Conservation (phyloP, 1,140 invertebrate species). For the Aphis craccivora region DNA sequence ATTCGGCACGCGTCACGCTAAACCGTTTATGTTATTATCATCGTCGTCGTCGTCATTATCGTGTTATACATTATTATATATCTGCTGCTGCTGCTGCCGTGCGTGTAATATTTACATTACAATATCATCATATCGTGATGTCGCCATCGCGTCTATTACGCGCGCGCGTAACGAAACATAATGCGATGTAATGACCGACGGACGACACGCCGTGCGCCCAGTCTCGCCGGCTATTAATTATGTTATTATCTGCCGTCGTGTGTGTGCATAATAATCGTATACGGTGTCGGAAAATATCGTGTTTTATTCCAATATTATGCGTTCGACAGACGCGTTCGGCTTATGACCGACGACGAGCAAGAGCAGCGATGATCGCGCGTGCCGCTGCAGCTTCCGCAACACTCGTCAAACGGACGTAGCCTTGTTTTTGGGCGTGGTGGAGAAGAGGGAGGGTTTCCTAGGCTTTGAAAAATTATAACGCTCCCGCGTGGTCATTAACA, state of each 20-base stretch:
- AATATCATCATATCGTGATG: background rate
- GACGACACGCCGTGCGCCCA: background rate
- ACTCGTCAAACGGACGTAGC: too few relatives aligned
- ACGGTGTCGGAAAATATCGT: background rate
- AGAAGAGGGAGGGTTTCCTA: too few relatives aligned
- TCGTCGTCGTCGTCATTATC: background rate
- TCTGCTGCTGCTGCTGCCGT: background rate
- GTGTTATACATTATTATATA: background rate
- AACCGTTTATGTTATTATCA: constrained; percentile 4
- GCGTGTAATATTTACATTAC: background rate
- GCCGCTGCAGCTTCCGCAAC: too few relatives aligned
- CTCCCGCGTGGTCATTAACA: too few relatives aligned
- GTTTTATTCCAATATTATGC: background rate
- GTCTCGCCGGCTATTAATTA: constrained; percentile 17
- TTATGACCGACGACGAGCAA: background rate
- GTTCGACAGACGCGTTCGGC: background rate
- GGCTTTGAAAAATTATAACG: too few relatives aligned
- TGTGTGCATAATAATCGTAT: background rate
- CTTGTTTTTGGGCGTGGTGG: too few relatives aligned
- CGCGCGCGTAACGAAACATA: background rate
- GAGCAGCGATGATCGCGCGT: too few relatives aligned
- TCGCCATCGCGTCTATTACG: background rate
- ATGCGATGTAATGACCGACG: background rate
- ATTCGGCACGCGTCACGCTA: background rate
- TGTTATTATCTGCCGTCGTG: background rate